Evolutionary conservation across 2,797 vertebrate genomes (phyloP).

Genomic region (Girardinus metallicus): DNA sequence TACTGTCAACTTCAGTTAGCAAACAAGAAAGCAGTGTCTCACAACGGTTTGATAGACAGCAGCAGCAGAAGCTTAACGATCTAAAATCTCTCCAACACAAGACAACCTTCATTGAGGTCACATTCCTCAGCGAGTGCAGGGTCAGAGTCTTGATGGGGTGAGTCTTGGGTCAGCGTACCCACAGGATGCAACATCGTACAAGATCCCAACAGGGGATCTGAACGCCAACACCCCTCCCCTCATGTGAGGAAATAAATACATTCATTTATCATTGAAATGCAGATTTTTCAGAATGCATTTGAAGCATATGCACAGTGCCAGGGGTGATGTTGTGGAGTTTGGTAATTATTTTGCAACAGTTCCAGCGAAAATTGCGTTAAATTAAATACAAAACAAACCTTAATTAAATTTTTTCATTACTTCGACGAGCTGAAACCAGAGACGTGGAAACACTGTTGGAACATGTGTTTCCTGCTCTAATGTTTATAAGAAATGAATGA

Average conservation of each 20-base stretch:
- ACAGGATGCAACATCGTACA: constrained; percentile 67
- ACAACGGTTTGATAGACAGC: constrained; percentile 34
- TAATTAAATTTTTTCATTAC: neutral
- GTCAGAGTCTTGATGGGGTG: constrained; percentile 80
- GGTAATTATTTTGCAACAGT: constrained; percentile 14
- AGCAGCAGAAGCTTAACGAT: constrained; percentile 56
- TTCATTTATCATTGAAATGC: constrained; percentile 20
- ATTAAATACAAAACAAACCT: neutral
- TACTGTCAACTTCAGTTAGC: constrained; percentile 26
- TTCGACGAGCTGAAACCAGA: neutral
- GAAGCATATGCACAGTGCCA: constrained; percentile 7
- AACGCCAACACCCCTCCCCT: constrained; percentile 4
- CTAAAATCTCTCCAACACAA: constrained; percentile 60
- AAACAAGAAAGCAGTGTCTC: constrained; percentile 17
- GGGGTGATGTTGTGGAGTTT: constrained; percentile 13
- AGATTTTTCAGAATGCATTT: neutral
- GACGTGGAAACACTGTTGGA: neutral
- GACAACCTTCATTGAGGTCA: constrained; percentile 72
- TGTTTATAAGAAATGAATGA: neutral
- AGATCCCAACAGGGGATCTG: constrained; percentile 50
- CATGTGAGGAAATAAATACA: constrained; percentile 15
- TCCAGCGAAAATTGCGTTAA: neutral
- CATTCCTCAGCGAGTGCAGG: constrained; percentile 80
- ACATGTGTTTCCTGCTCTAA: neutral
- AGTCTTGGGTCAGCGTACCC: constrained; percentile 75